Conservation (phyloP, 1,140 invertebrate species). For the Bursaphelenchus mucronatus region DNA sequence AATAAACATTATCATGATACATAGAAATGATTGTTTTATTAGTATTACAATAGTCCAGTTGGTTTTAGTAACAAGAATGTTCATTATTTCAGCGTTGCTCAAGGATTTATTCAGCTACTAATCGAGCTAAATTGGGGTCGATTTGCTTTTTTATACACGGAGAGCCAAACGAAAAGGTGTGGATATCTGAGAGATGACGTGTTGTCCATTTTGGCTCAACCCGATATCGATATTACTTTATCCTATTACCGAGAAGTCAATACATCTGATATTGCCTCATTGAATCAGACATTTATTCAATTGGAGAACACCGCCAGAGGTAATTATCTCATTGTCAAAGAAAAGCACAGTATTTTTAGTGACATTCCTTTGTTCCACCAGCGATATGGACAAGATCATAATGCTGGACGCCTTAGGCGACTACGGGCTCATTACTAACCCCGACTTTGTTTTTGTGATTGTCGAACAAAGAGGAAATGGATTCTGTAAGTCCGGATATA, state of each 20-base stretch:
- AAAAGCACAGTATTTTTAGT: not conserved
- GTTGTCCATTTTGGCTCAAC: too few species aligned
- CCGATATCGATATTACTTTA: too few species aligned
- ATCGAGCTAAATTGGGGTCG: not conserved
- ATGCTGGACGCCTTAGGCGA: not conserved
- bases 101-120: conserved; percentile 1
- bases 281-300: conserved; percentile 1
- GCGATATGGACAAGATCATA: not conserved
- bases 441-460: conserved; percentile 3
- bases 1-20: conserved; percentile 1
- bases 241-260: conserved; percentile 2
- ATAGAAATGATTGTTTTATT: not conserved
- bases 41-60: not conserved
- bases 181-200: too few species aligned
- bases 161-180: too few species aligned
- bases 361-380: conserved; percentile 1
- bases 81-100: not conserved
- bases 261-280: not conserved
- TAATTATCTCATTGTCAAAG: conserved; percentile 2
- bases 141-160: too few species aligned
- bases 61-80: not conserved
- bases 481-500: conserved; percentile 8
- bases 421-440: not conserved
- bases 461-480: conserved; percentile 6
- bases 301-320: too few species aligned